These are phyloP conservation scores for Rhyacophila evoluta DNA, from an alignment of 2,888 invertebrate genomes.

Conservation along the genomic window DNA sequence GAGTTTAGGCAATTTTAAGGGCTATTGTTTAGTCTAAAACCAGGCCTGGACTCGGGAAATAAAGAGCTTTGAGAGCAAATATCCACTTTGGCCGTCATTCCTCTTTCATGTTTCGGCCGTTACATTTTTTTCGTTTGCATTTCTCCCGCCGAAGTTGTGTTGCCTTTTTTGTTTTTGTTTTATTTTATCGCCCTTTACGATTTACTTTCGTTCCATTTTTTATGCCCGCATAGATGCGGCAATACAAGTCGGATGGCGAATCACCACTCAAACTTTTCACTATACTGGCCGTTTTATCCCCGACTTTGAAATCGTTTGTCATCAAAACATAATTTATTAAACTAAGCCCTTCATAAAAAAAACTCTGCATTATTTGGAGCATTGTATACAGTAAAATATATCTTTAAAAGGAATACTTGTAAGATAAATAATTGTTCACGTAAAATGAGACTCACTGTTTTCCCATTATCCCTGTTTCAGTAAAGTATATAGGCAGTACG, in stretches of 20 bases:
- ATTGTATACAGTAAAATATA: too few species aligned
- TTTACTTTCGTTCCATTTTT: slow-evolving; percentile 49
- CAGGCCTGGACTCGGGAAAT: background rate
- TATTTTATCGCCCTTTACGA: slow-evolving; percentile 46
- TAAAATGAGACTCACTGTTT: too few species aligned
- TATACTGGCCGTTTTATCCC: slow-evolving; percentile 27
- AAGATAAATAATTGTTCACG: too few species aligned
- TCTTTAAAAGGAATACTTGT: too few species aligned
- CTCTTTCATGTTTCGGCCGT: slow-evolving; percentile 48
- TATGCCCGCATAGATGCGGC: slow-evolving; percentile 34
- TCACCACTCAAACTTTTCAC: slow-evolving; percentile 49
- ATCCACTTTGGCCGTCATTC: slow-evolving; percentile 41
- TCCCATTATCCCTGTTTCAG: too few species aligned
- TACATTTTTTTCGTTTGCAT: slow-evolving; percentile 47
- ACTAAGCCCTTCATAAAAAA: background rate
- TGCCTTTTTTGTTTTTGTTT: slow-evolving; percentile 45
- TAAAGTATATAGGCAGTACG: too few species aligned
- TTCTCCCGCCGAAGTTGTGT: slow-evolving; percentile 36
- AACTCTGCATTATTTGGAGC: background rate
- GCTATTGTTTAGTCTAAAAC: background rate
- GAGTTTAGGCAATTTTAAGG: background rate
- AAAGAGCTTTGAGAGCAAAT: slow-evolving; percentile 25
- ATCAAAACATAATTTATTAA: slow-evolving; percentile 25
- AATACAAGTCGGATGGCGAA: slow-evolving; percentile 11
- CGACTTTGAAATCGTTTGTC: slow-evolving; percentile 19